These are phyloP conservation scores for Laticauda colubrina DNA, from an alignment of 2,113 vertebrate genomes.

Conservation along the genomic window DNA sequence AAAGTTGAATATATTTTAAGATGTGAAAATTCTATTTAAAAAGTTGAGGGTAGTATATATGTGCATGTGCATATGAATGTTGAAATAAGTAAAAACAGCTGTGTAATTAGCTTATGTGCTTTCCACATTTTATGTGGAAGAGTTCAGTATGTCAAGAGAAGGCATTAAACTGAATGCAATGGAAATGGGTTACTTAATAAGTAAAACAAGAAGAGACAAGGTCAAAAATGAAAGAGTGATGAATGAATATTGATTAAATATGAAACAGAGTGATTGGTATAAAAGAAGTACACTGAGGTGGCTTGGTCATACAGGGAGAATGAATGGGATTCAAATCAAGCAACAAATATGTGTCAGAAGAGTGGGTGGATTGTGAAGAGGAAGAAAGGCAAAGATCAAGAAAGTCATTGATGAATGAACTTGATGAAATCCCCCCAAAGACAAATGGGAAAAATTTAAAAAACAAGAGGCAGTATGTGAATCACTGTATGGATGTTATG, in stretches of 20 bases:
- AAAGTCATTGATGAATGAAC: not conserved
- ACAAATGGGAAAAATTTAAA: not conserved
- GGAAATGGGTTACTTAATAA: not conserved
- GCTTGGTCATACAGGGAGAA: not conserved
- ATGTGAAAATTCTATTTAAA: not conserved
- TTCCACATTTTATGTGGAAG: conserved; percentile 24
- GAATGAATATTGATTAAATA: not conserved
- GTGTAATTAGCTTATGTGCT: not conserved
- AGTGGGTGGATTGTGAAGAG: not conserved
- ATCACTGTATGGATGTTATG: not conserved
- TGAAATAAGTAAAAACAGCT: not conserved
- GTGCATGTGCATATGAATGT: not conserved
- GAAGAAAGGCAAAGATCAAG: not conserved
- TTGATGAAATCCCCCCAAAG: not conserved
- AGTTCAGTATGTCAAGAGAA: not conserved
- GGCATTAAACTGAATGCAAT: not conserved
- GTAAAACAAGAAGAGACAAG: not conserved
- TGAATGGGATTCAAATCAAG: not conserved
- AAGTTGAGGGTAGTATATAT: not conserved
- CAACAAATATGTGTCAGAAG: not conserved
- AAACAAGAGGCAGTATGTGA: not conserved
- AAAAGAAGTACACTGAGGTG: not conserved
- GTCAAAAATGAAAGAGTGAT: not conserved
- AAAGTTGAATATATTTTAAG: not conserved
- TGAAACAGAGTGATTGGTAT: not conserved